phyloP scores from a whole-genome alignment of 2,888 invertebrate genomes.

The Dioctria linearis region DNA sequence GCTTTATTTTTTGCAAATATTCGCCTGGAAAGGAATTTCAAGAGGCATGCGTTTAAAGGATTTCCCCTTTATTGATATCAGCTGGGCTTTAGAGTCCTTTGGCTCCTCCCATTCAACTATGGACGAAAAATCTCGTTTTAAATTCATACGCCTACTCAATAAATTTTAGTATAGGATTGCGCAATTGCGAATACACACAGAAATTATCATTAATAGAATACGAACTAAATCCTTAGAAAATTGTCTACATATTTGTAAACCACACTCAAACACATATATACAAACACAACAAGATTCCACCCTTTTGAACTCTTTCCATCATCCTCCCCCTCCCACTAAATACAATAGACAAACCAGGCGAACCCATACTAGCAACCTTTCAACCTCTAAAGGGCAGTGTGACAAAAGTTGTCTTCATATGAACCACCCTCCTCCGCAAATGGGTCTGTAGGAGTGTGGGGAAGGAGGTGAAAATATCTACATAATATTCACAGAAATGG shows the following conservation, averaged over 20 bases:
- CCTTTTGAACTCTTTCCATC: conserved; percentile 37
- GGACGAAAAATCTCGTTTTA: conserved; percentile 25
- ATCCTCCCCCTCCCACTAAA: not conserved
- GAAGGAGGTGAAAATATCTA: not conserved
- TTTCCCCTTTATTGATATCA: conserved; percentile 28
- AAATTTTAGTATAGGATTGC: not conserved
- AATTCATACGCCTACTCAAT: conserved; percentile 41
- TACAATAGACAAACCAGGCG: not conserved
- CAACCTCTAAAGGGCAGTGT: conserved; percentile 52
- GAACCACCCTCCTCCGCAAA: conserved; percentile 24
- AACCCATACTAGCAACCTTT: conserved; percentile 43
- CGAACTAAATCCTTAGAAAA: too few relatives aligned
- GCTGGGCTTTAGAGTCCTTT: conserved; percentile 3
- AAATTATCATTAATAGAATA: not conserved
- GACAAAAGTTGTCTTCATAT: conserved; percentile 42
- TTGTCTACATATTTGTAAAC: too few relatives aligned
- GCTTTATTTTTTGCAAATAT: conserved; percentile 18
- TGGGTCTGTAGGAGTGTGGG: too few relatives aligned
- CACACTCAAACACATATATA: not conserved
- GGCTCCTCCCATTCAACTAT: conserved; percentile 34
- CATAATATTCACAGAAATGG: conserved; percentile 36
- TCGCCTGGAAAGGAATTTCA: conserved; percentile 16
- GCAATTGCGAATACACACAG: conserved; percentile 15
- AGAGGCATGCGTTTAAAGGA: conserved; percentile 16
- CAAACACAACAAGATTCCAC: conserved; percentile 13